Evolutionary conservation across 2,797 vertebrate genomes (phyloP).

Genomic region (Falco cherrug): DNA sequence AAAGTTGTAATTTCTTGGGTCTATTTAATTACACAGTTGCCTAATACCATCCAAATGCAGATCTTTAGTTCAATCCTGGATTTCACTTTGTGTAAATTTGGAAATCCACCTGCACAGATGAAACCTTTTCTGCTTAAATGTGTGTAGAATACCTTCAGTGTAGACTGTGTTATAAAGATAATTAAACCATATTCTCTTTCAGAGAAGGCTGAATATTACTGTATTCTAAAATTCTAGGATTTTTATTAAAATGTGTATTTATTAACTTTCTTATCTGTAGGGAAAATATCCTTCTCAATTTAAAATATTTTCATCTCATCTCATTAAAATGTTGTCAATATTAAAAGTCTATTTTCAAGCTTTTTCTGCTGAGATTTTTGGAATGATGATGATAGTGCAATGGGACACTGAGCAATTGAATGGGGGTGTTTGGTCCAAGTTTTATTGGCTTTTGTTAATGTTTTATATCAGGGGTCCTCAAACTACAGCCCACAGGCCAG

Average conservation of each 20-base stretch:
- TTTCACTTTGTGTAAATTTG: background rate
- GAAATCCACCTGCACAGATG: background rate
- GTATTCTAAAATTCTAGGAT: background rate
- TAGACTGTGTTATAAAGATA: background rate
- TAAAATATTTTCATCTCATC: background rate
- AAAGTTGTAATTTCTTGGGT: background rate
- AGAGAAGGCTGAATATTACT: background rate
- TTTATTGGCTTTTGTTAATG: background rate
- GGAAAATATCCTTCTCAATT: background rate
- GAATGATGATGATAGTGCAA: background rate
- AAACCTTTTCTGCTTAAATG: background rate
- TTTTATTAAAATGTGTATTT: background rate
- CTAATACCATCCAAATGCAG: background rate
- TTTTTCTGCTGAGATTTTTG: background rate
- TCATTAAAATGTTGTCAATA: background rate
- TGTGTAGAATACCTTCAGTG: background rate
- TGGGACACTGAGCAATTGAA: background rate
- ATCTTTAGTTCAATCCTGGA: background rate
- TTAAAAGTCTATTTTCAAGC: background rate
- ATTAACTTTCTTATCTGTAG: background rate
- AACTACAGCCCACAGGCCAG: too few relatives aligned
- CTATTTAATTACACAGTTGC: background rate
- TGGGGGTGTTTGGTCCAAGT: background rate
- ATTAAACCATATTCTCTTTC: background rate
- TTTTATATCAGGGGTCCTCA: too few relatives aligned